phyloP scores from a whole-genome alignment of 2,797 vertebrate species.

The Melanotaenia pygmaea region DNA sequence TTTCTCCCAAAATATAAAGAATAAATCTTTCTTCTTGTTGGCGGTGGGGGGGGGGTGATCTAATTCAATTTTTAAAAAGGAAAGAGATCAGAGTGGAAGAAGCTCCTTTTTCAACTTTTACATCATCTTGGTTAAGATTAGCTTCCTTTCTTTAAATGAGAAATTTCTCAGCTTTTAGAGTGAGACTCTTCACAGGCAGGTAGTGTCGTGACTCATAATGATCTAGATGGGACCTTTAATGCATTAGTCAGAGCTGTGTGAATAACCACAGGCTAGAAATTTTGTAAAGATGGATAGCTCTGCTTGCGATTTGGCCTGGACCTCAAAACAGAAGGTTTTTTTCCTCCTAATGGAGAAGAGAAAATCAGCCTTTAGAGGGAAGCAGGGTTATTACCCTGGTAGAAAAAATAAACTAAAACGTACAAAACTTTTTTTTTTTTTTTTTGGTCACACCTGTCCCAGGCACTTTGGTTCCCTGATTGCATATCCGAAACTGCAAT shows the following conservation, averaged over 20 bases:
- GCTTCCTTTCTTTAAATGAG: slow-evolving; percentile 24
- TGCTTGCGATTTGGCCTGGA: slow-evolving; percentile 19
- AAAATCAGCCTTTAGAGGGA: slow-evolving; percentile 29
- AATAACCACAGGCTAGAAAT: slow-evolving; percentile 45
- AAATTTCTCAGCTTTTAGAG: slow-evolving; percentile 34
- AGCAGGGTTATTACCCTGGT: slow-evolving; percentile 23
- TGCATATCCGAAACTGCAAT: neutral
- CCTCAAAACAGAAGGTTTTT: slow-evolving; percentile 30
- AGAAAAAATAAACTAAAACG: slow-evolving; percentile 28
- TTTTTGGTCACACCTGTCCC: slow-evolving; percentile 41
- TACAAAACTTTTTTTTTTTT: slow-evolving; percentile 33
- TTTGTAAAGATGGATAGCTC: slow-evolving; percentile 54
- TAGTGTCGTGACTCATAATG: slow-evolving; percentile 52
- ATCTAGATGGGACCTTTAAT: slow-evolving; percentile 46
- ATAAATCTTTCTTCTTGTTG: slow-evolving; percentile 6
- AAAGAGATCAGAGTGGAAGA: slow-evolving; percentile 9
- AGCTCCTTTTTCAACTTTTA: slow-evolving; percentile 8
- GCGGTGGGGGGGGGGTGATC: neutral
- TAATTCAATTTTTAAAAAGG: slow-evolving; percentile 11
- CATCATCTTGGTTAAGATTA: slow-evolving; percentile 24
- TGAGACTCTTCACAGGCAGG: slow-evolving; percentile 26
- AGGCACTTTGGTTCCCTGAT: slow-evolving; percentile 31
- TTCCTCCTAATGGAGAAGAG: slow-evolving; percentile 40
- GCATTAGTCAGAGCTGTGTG: slow-evolving; percentile 52
- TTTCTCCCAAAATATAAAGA: slow-evolving; percentile 16